Percentiles rank a stretch among this genome's conserved stretches.
Conservation (phyloP, 2,797 vertebrate species). For the Semotilus atromaculatus region DNA sequence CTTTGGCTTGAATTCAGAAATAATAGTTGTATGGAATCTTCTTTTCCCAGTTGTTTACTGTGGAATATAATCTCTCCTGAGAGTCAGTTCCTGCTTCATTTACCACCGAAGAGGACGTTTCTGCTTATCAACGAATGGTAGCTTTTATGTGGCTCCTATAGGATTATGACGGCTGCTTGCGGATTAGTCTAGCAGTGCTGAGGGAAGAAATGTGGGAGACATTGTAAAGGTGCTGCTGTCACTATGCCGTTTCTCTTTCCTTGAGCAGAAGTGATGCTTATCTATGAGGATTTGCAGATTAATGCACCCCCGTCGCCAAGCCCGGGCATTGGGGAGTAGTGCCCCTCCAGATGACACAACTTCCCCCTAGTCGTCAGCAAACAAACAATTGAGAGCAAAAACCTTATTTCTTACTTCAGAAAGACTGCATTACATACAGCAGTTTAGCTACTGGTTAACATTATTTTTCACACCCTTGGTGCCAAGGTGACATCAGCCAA, state of each 20-base stretch:
- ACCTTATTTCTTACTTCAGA: too few relatives aligned
- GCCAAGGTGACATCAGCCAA: too few relatives aligned
- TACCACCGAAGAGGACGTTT: conserved; percentile 8
- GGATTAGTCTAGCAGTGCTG: conserved; percentile 38
- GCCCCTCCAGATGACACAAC: too few relatives aligned
- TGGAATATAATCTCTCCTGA: conserved; percentile 39
- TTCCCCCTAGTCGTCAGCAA: too few relatives aligned
- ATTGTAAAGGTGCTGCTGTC: conserved; percentile 27
- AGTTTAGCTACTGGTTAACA: too few relatives aligned
- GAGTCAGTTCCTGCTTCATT: conserved; percentile 25
- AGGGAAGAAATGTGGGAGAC: conserved; percentile 52
- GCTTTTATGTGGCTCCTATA: conserved; percentile 23
- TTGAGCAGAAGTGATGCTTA: conserved; percentile 9
- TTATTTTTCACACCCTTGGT: too few relatives aligned
- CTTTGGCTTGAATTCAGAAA: not conserved
- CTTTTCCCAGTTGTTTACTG: conserved; percentile 29
- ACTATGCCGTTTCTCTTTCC: conserved; percentile 40
- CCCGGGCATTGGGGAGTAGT: too few relatives aligned
- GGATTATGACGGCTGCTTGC: conserved; percentile 20
- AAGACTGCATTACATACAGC: not conserved
- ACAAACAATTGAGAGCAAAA: too few relatives aligned
- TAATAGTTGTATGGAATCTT: conserved; percentile 11
- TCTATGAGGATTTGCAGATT: conserved; percentile 18
- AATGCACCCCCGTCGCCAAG: not conserved
- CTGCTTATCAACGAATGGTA: conserved; percentile 42